Conservation (phyloP, 2,113 vertebrate species). For the Dicerorhinus sumatrensis region DNA sequence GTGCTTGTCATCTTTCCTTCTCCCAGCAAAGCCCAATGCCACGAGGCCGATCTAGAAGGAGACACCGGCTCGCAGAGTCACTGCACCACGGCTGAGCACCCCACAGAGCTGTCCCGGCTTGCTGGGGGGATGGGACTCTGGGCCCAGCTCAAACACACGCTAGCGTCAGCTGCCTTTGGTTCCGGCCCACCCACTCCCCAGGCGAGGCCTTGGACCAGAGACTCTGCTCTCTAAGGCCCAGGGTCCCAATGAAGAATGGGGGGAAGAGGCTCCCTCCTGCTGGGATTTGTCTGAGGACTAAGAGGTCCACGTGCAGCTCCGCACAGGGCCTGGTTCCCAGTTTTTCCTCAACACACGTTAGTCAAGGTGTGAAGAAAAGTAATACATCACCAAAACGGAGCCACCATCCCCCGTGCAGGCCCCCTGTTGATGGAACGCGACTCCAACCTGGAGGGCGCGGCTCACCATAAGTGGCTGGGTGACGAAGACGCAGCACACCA, state of each 20-base stretch:
- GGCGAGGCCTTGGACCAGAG: neutral
- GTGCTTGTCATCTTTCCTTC: slow-evolving; percentile 68
- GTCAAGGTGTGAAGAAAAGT: neutral
- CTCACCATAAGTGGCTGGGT: slow-evolving; percentile 89
- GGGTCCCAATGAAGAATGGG: neutral
- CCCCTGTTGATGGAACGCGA: accelerated
- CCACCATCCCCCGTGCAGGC: accelerated
- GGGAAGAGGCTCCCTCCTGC: no score
- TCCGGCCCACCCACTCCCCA: accelerated
- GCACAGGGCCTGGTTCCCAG: neutral
- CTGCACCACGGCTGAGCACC: accelerated
- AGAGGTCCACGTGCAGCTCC: no score
- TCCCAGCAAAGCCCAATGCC: slow-evolving; percentile 84
- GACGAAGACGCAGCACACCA: slow-evolving; percentile 87
- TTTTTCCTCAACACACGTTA: neutral
- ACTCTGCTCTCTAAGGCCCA: neutral
- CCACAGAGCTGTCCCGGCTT: neutral
- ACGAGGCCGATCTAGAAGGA: slow-evolving; percentile 84
- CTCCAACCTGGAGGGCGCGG: accelerated
- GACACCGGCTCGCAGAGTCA: accelerated
- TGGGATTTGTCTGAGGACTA: neutral
- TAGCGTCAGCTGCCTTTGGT: no score
- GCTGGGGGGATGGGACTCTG: accelerated
- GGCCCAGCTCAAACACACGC: accelerated
- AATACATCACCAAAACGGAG: accelerated